A percentile compares a stretch with the other conserved stretches of the same genome.
Evolutionary conservation across 2,888 invertebrate genomes (phyloP).

Genomic region (Acleris literana): DNA sequence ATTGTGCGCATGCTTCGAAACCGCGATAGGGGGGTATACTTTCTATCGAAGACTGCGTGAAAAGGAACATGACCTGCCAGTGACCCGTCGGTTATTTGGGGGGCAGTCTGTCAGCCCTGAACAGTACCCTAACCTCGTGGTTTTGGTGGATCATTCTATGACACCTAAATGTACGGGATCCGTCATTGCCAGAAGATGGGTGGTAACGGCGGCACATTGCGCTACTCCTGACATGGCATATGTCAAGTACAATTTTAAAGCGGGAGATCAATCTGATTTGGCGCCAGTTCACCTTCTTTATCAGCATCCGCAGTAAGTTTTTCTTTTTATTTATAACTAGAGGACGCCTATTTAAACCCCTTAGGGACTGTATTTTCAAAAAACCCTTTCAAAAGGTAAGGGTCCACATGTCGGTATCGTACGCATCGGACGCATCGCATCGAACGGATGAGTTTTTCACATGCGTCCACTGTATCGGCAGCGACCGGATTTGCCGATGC

Average conservation of each 20-base stretch:
- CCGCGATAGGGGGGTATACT: slow-evolving; percentile 42
- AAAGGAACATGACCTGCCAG: slow-evolving; percentile 14
- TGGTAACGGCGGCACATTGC: slow-evolving; percentile 74
- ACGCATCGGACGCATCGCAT: too few relatives aligned
- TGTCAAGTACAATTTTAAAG: slow-evolving; percentile 63
- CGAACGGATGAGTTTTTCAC: too few relatives aligned
- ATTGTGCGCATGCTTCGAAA: neutral
- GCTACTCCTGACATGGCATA: slow-evolving; percentile 57
- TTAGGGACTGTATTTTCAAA: too few relatives aligned
- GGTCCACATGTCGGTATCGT: too few relatives aligned
- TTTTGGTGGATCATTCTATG: slow-evolving; percentile 64
- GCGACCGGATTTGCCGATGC: too few relatives aligned
- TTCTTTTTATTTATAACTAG: too few relatives aligned
- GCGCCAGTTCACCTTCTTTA: slow-evolving; percentile 59
- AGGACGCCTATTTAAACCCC: too few relatives aligned
- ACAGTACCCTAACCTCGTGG: slow-evolving; percentile 56
- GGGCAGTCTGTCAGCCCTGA: slow-evolving; percentile 49
- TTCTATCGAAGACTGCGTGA: slow-evolving; percentile 46
- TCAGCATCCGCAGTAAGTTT: slow-evolving; percentile 62
- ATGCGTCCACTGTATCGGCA: too few relatives aligned
- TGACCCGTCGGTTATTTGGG: slow-evolving; percentile 65
- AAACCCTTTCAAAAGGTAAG: too few relatives aligned
- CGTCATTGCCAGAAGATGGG: slow-evolving; percentile 64
- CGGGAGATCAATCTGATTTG: slow-evolving; percentile 50
- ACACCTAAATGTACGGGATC: slow-evolving; percentile 62